Percentiles rank a stretch among this genome's conserved stretches.
Evolutionary conservation across 1,140 invertebrate genomes (phyloP).

Genomic region (Homarus americanus): DNA sequence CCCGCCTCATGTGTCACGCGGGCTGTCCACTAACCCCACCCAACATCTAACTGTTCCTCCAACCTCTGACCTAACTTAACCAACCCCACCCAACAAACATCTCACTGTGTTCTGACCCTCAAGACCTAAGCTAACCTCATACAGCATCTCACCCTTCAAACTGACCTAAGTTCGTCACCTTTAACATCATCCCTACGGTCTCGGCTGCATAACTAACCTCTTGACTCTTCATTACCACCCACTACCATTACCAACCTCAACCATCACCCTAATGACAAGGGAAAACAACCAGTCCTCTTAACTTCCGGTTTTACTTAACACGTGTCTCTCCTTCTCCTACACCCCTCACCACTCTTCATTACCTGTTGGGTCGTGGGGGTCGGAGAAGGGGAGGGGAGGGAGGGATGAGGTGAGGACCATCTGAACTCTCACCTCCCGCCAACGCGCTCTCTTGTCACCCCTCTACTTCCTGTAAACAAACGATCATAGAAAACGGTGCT

Average conservation of each 20-base stretch:
- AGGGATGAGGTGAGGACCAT: background rate
- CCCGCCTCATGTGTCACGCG: background rate
- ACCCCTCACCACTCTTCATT: background rate
- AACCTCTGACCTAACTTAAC: no score
- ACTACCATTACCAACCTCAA: background rate
- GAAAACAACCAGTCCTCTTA: background rate
- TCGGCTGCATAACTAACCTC: no score
- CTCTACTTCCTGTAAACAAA: conserved; percentile 11
- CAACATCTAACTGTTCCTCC: background rate
- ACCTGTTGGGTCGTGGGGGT: background rate
- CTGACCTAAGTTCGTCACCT: no score
- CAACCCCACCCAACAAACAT: background rate
- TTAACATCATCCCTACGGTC: no score
- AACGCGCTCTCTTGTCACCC: background rate
- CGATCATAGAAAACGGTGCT: no score
- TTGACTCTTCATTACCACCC: background rate
- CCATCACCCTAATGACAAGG: background rate
- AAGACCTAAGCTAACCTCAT: no score
- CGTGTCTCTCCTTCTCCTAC: background rate
- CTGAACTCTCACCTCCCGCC: background rate
- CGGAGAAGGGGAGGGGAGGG: background rate
- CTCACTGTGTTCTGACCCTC: no score
- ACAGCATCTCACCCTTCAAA: no score
- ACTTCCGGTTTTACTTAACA: background rate
- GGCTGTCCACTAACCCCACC: background rate